A percentile compares a stretch with the other conserved stretches of the same genome.
These are phyloP conservation scores for Oreonectes daqikongensis DNA, from an alignment of 2,797 vertebrate genomes.

Conservation along the genomic window DNA sequence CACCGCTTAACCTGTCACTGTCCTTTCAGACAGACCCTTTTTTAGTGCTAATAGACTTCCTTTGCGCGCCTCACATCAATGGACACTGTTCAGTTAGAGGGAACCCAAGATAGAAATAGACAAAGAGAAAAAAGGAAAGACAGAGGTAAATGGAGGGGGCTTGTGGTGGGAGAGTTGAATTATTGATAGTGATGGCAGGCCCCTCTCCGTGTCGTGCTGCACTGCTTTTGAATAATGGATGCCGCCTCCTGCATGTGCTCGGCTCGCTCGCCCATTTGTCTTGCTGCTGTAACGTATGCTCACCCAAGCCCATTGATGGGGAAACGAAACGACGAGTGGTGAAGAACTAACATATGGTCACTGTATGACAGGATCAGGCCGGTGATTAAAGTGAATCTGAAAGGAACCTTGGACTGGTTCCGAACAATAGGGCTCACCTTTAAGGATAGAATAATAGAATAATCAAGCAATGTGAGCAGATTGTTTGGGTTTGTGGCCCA, in stretches of 20 bases:
- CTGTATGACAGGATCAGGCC: slow-evolving; percentile 22
- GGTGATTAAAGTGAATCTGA: slow-evolving; percentile 7
- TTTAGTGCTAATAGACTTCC: slow-evolving; percentile 18
- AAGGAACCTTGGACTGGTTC: not conserved
- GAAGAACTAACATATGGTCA: slow-evolving; percentile 33
- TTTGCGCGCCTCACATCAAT: slow-evolving; percentile 8
- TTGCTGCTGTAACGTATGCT: slow-evolving; percentile 38
- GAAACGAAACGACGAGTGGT: slow-evolving; percentile 15
- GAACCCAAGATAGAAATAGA: slow-evolving; percentile 24
- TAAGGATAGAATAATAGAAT: slow-evolving; percentile 21
- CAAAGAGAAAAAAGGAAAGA: slow-evolving; percentile 17
- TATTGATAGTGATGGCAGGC: slow-evolving; percentile 60
- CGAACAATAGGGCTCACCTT: slow-evolving; percentile 27
- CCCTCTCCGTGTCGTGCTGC: slow-evolving; percentile 48
- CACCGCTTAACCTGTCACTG: slow-evolving; percentile 3
- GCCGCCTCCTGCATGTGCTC: slow-evolving; percentile 37
- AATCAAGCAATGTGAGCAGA: slow-evolving; percentile 16
- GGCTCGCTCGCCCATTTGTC: slow-evolving; percentile 31
- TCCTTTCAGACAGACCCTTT: slow-evolving; percentile 3
- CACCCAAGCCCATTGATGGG: slow-evolving; percentile 23
- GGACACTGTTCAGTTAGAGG: slow-evolving; percentile 19
- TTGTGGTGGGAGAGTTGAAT: slow-evolving; percentile 51
- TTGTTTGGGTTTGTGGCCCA: slow-evolving; percentile 4
- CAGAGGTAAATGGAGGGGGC: slow-evolving; percentile 25
- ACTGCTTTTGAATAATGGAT: slow-evolving; percentile 61